Evolutionary conservation across 2,797 vertebrate genomes (phyloP).

Genomic region (Clarias laeviceps): DNA sequence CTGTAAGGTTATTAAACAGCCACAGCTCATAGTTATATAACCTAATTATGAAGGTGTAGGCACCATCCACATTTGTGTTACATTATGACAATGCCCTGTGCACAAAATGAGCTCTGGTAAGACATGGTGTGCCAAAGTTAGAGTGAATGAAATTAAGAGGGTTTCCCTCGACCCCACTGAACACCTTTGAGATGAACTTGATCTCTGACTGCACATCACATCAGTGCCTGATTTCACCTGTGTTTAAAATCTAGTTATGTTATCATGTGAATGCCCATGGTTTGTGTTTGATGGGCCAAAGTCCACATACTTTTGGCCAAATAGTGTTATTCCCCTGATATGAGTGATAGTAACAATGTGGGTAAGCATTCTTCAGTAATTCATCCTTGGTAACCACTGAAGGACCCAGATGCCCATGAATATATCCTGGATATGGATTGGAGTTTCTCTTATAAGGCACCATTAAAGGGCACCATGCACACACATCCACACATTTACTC

Average conservation of each 20-base stretch:
- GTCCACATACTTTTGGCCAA: neutral
- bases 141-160: neutral
- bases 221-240: neutral
- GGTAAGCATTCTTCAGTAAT: neutral
- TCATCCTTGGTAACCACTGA: neutral
- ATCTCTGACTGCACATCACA: neutral
- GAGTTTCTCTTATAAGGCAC: neutral
- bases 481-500: neutral
- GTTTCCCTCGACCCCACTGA: neutral
- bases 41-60: neutral
- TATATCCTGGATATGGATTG: neutral
- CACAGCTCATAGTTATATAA: conserved; percentile 4
- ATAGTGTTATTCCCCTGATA: neutral
- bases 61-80: neutral
- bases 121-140: neutral
- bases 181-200: neutral
- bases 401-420: neutral
- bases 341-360: neutral
- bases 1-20: conserved; percentile 58
- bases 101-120: neutral
- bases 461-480: neutral
- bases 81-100: neutral
- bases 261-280: neutral
- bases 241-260: neutral
- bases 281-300: neutral